These are phyloP conservation scores for Thaleichthys pacificus DNA, from an alignment of 2,797 vertebrate species.

Conservation along the genomic window DNA sequence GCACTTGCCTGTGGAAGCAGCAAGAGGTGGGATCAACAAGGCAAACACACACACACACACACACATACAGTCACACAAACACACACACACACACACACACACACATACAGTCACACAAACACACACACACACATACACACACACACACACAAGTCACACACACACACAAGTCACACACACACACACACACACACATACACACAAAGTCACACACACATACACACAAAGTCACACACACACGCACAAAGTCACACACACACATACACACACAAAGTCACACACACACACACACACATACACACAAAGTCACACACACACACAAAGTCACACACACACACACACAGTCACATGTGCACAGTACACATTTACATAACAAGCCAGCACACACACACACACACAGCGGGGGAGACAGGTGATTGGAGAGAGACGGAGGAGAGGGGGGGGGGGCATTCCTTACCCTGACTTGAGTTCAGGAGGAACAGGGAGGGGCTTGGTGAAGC, in stretches of 20 bases:
- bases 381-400: neutral
- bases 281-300: conserved; percentile 1
- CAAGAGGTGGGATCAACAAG: conserved; percentile 59
- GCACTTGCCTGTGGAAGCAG: conserved; percentile 73
- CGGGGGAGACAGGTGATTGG: neutral
- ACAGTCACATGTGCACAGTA: too few species aligned
- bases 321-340: neutral
- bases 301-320: conserved; percentile 5
- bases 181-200: conserved; percentile 1
- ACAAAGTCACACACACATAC: neutral
- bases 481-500: conserved; percentile 87
- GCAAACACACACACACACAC: conserved; percentile 16
- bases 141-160: conserved; percentile 2
- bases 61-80: neutral
- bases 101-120: neutral
- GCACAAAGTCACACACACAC: conserved; percentile 2
- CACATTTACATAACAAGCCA: too few species aligned
- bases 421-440: neutral
- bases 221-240: neutral
- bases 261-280: neutral
- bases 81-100: neutral
- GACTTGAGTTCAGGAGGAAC: conserved; percentile 78
- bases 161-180: conserved; percentile 41
- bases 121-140: neutral
- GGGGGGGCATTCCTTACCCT: conserved; percentile 60